Evolutionary conservation across 2,888 invertebrate genomes (phyloP).

Genomic region (Macropis europaea): DNA sequence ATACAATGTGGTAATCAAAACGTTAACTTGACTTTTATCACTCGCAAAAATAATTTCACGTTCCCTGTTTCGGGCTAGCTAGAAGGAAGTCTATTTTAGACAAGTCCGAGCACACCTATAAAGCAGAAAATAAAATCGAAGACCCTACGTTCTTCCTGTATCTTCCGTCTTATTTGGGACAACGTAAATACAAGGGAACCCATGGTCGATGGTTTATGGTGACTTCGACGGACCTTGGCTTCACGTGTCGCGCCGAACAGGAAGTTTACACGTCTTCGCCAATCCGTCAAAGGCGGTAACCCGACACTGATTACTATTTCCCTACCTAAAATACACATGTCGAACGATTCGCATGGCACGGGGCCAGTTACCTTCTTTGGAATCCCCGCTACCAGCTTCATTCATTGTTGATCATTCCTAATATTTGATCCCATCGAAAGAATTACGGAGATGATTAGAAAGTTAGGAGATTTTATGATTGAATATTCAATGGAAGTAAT

Average conservation of each 20-base stretch:
- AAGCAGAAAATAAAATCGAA: not conserved
- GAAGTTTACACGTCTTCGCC: conserved; percentile 67
- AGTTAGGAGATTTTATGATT: too few species aligned
- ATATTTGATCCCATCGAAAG: not conserved
- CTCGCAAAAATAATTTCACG: not conserved
- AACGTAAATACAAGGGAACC: conserved; percentile 30
- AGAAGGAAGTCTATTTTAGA: not conserved
- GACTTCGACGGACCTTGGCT: conserved; percentile 65
- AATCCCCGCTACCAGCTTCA: not conserved
- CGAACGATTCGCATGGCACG: conserved; percentile 23
- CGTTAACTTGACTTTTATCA: too few species aligned
- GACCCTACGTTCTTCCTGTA: not conserved
- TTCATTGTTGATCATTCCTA: not conserved
- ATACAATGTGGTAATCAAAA: too few species aligned
- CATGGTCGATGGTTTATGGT: conserved; percentile 58
- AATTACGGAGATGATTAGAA: too few species aligned
- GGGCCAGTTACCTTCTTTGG: conserved; percentile 32
- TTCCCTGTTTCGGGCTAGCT: not conserved
- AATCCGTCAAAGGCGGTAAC: conserved; percentile 70
- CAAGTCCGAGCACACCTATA: not conserved
- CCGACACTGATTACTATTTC: conserved; percentile 71
- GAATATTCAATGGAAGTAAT: too few species aligned
- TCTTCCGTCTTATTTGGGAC: not conserved
- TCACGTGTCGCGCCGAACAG: conserved; percentile 63
- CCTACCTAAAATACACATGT: conserved; percentile 47